These are phyloP conservation scores for Pangasius krempfi DNA, from an alignment of 2,797 vertebrate species.

Conservation along the genomic window DNA sequence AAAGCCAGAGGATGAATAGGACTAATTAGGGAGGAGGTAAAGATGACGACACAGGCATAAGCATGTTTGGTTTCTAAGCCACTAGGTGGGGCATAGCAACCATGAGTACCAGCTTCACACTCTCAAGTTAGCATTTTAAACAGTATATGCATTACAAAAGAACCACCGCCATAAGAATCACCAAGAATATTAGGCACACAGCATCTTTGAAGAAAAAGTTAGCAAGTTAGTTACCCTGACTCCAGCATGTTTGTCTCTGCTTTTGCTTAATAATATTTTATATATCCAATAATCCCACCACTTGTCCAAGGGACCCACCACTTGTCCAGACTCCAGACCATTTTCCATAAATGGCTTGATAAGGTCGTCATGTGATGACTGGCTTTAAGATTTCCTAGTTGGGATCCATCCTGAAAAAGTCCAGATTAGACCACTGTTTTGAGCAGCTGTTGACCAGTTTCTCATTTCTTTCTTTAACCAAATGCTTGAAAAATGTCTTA, in stretches of 20 bases:
- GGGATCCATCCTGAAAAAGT: not conserved
- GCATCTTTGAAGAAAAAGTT: not conserved
- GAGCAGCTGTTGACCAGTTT: not conserved
- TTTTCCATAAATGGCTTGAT: not conserved
- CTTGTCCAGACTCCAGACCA: not conserved
- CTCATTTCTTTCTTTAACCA: not conserved
- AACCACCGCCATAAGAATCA: not conserved
- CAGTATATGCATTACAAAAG: not conserved
- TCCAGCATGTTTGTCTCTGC: not conserved
- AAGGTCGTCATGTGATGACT: not conserved
- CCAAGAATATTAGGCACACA: no score
- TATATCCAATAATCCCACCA: not conserved
- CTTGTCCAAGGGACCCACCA: no score
- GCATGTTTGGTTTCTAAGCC: not conserved
- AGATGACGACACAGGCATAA: constrained; percentile 51
- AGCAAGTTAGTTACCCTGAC: not conserved
- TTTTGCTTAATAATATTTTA: not conserved
- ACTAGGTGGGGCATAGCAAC: constrained; percentile 72
- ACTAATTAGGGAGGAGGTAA: constrained; percentile 66
- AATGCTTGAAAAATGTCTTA: not conserved
- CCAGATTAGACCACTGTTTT: not conserved
- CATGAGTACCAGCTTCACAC: constrained; percentile 97
- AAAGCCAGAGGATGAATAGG: constrained; percentile 65
- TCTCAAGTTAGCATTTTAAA: constrained; percentile 66
- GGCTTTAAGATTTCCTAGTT: not conserved